A percentile compares a stretch with the other conserved stretches of the same genome.
phyloP scores from a whole-genome alignment of 1,140 invertebrate species.

The Drosophila sp. region DNA sequence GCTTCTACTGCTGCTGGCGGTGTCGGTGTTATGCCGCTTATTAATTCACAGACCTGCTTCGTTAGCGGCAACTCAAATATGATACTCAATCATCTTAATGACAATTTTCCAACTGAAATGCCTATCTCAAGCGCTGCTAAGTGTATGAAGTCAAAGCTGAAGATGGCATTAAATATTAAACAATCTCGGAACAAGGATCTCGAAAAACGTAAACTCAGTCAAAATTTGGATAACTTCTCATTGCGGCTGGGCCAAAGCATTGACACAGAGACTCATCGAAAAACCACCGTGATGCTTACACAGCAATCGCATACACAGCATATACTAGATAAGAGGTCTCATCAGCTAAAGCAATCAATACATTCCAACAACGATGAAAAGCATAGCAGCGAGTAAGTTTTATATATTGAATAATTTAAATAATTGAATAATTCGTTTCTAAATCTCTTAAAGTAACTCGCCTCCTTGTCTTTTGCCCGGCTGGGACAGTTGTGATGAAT shows the following conservation, averaged over 20 bases:
- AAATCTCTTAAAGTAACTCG: constrained; percentile 69
- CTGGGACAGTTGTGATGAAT: constrained; percentile 84
- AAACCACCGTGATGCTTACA: constrained; percentile 58
- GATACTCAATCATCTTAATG: constrained; percentile 87
- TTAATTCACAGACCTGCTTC: constrained; percentile 80
- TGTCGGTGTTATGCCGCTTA: constrained; percentile 35
- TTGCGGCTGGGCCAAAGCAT: constrained; percentile 87
- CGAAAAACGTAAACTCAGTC: constrained; percentile 84
- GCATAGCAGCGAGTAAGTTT: constrained; percentile 73
- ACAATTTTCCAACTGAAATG: constrained; percentile 85
- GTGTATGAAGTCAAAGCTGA: constrained; percentile 30
- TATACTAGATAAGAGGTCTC: constrained; percentile 64
- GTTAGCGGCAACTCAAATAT: constrained; percentile 85
- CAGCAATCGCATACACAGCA: constrained; percentile 50
- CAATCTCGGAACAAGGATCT: constrained; percentile 75
- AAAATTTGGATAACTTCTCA: constrained; percentile 85
- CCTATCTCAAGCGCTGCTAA: constrained; percentile 32
- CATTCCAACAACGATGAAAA: constrained; percentile 82
- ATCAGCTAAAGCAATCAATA: constrained; percentile 66
- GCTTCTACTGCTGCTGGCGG: background rate
- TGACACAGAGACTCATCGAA: constrained; percentile 56
- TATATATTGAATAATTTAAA: background rate
- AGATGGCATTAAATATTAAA: constrained; percentile 36
- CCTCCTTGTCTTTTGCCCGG: constrained; percentile 81
- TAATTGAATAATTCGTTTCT: too few relatives aligned